Percentiles rank a stretch among this genome's conserved stretches.
phyloP scores from a whole-genome alignment of 2,113 vertebrate species.

The Baryphthengus martii region DNA sequence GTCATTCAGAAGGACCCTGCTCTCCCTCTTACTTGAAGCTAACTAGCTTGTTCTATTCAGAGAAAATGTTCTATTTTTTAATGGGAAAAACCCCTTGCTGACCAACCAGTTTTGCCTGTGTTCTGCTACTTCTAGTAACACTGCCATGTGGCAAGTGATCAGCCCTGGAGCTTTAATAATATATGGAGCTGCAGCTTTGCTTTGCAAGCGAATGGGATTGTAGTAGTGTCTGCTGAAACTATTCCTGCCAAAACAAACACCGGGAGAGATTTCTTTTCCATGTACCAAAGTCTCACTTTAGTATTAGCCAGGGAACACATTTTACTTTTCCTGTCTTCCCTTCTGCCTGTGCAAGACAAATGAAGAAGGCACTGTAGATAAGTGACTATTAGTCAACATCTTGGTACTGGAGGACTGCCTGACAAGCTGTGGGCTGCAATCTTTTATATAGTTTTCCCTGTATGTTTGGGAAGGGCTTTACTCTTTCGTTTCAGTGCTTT shows the following conservation, averaged over 20 bases:
- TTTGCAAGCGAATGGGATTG: not conserved
- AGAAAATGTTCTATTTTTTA: not conserved
- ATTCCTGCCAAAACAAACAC: constrained; percentile 50
- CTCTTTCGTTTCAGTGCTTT: constrained; percentile 50
- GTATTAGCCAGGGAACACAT: constrained; percentile 7
- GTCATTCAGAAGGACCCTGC: not conserved
- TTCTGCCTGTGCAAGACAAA: not conserved
- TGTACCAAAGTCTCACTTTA: not conserved
- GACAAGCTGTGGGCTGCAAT: not conserved
- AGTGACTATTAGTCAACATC: not conserved
- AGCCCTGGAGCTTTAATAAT: constrained; percentile 16
- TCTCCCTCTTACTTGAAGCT: not conserved
- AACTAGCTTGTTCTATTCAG: not conserved
- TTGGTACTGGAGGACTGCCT: not conserved
- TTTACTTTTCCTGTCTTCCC: not conserved
- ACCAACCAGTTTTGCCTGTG: not conserved
- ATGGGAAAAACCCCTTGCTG: not conserved
- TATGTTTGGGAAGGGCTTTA: constrained; percentile 1
- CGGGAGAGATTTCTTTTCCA: not conserved
- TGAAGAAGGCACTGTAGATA: not conserved
- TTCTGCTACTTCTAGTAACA: not conserved
- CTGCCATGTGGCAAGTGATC: not conserved
- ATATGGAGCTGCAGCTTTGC: not conserved
- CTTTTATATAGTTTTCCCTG: constrained; percentile 6
- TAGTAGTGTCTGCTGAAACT: constrained; percentile 33